phyloP scores from a whole-genome alignment of 2,113 vertebrate genomes.

The Eretmochelys imbricata region DNA sequence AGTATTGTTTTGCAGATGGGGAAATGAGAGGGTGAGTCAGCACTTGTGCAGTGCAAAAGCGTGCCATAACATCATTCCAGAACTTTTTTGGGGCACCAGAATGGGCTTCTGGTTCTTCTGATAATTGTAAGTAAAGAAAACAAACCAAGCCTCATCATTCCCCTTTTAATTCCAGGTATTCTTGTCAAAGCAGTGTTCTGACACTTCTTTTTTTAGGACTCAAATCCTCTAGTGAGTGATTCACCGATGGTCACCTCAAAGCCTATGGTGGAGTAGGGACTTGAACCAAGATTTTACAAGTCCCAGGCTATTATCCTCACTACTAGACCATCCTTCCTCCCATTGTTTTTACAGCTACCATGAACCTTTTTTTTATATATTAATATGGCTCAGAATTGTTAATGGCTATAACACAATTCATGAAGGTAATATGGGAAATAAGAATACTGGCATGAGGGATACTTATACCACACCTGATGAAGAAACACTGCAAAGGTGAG shows the following conservation, averaged over 20 bases:
- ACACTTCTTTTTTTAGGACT: not conserved
- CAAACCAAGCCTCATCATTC: not conserved
- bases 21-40: not conserved
- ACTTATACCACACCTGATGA: not conserved
- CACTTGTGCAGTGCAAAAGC: not conserved
- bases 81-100: not conserved
- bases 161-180: not conserved
- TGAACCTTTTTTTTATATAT: not conserved
- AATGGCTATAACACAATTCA: not conserved
- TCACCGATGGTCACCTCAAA: not conserved
- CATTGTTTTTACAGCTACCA: not conserved
- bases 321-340: not conserved
- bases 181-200: not conserved
- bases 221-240: not conserved
- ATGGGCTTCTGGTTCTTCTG: not conserved
- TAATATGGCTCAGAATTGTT: not conserved
- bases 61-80: not conserved
- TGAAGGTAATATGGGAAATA: not conserved
- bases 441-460: not conserved
- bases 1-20: not conserved
- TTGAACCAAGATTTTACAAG: not conserved
- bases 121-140: not conserved
- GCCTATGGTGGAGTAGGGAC: not conserved
- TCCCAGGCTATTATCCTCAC: not conserved
- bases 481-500: not conserved